Evolutionary conservation across 2,888 invertebrate species (phyloP).

Genomic region (Diarsia rubi): DNA sequence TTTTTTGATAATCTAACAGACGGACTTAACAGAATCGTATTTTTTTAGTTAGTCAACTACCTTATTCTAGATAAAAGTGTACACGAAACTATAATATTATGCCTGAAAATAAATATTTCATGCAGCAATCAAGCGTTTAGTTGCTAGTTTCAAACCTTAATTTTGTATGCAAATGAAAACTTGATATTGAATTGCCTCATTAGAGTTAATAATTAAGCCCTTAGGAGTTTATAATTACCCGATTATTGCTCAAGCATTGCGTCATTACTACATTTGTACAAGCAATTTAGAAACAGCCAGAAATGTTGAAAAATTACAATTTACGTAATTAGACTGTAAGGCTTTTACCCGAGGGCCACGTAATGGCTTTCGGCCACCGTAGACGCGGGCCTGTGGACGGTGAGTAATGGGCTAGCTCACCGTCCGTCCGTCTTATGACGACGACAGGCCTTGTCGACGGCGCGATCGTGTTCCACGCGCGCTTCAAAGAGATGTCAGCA

Average conservation of each 20-base stretch:
- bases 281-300: background rate
- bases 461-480: no score
- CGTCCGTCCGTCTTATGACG: no score
- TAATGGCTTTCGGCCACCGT: no score
- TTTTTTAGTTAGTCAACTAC: no score
- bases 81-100: background rate
- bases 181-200: constrained; percentile 28
- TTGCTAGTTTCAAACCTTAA: constrained; percentile 10
- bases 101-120: background rate
- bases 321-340: background rate
- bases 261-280: background rate
- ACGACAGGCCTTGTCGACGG: no score
- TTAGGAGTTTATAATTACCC: constrained; percentile 19
- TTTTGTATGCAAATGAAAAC: constrained; percentile 27
- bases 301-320: background rate
- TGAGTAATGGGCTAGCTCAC: no score
- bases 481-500: no score
- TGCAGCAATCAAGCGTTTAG: background rate
- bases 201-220: constrained; percentile 23
- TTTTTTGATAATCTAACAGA: no score
- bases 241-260: constrained; percentile 30
- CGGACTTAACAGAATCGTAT: no score
- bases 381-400: no score
- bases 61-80: background rate
- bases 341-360: no score